These are phyloP conservation scores for Agriopis aurantiaria DNA, from an alignment of 2,888 invertebrate species.

Conservation along the genomic window DNA sequence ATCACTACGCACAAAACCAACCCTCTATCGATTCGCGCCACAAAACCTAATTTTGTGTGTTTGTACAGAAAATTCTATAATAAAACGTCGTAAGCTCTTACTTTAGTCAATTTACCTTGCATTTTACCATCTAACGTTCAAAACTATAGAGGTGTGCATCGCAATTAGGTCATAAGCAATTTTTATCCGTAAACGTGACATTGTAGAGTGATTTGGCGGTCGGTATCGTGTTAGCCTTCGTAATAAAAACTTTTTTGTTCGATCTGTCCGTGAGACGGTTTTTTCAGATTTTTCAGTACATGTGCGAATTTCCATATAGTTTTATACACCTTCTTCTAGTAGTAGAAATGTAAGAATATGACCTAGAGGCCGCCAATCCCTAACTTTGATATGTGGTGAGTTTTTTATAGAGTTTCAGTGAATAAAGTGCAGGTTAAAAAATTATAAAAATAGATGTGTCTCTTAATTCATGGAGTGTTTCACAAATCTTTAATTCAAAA, in stretches of 20 bases:
- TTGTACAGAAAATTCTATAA: constrained; percentile 51
- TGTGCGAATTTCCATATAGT: constrained; percentile 6
- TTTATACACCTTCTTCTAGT: neutral
- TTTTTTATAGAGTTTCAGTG: neutral
- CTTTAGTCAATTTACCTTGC: neutral
- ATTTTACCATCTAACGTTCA: neutral
- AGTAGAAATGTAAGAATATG: constrained; percentile 4
- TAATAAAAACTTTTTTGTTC: constrained; percentile 18
- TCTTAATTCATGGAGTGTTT: constrained; percentile 2
- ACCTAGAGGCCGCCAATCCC: no score
- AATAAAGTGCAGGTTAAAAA: neutral
- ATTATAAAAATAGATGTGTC: neutral
- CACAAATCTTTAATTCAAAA: neutral
- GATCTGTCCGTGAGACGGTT: neutral
- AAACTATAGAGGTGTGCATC: neutral
- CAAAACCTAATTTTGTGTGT: constrained; percentile 74
- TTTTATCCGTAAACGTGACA: neutral
- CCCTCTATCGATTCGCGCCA: constrained; percentile 77
- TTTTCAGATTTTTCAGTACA: constrained; percentile 20
- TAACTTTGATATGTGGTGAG: neutral
- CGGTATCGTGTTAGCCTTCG: constrained; percentile 6
- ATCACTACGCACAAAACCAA: constrained; percentile 59
- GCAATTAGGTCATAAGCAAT: neutral
- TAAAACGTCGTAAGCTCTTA: constrained; percentile 30
- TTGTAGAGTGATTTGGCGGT: neutral